Base-by-base conservation (phyloP, 2,888 invertebrate species). In the Drosophila macrospina region DNA sequence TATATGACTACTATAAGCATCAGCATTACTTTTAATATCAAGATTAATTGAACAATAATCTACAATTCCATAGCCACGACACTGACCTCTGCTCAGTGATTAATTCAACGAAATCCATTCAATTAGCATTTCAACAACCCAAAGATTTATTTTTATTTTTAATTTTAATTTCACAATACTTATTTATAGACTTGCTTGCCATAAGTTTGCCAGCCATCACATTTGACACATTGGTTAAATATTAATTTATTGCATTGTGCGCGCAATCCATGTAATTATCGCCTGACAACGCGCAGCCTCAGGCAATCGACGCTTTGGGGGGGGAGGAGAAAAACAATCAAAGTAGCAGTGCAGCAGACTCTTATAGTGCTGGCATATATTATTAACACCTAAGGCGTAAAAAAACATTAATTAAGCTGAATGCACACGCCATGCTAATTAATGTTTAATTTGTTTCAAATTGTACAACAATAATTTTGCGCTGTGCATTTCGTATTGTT, bases 331-430 rank as follows among this genome's bases (percentile, higher is more conserved):
- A 41, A 48, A 66, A 34, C 37, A 54, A 68, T 61, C 24, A 24
- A 10, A 13, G 6, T 1, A 26, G 13, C 44, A 50, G 51, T 24
- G 51, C 30, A 41, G 54, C 50, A 51, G 65, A 68, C 48, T 65
- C 68, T 63, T 54, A 28, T n/a, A n/a, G n/a, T n/a, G n/a, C n/a
- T n/a, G n/a, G n/a, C n/a, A n/a, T 62, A 81, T 74, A 71, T 52
- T 52, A 88, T 86, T 86, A 81, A 74, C 85, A 81, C 85, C 84
- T 65, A 69, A 71, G 77, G 84, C 74, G 86, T 66, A 70, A 76
- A 82, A 72, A 78, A 68, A 54, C 71, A 72, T 68, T 78, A 88
- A 88, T 86, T 86, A 75, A 78, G 42, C 67, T 60, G 62, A 67
- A 77, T 82, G 60, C 66, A 88, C 86, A 84, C 69, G 76, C 69